Percentiles rank a stretch among this genome's conserved stretches.
Conservation (phyloP, 2,888 invertebrate genomes). For the Bembecia ichneumoniformis region DNA sequence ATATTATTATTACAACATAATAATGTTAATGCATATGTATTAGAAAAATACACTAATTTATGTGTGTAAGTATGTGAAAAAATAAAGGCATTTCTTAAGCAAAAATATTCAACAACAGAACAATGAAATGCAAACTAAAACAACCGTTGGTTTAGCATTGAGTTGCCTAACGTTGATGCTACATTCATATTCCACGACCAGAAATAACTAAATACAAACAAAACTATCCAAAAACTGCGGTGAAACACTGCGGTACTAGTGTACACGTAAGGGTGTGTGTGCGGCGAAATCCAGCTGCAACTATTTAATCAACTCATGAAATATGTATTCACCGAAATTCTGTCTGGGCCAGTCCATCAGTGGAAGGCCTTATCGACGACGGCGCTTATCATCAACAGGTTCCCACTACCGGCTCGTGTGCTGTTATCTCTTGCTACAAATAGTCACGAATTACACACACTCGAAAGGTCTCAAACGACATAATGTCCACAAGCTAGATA, state of each 20-base stretch:
- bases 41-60: no score
- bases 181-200: slow-evolving; percentile 2
- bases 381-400: slow-evolving; percentile 71
- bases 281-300: slow-evolving; percentile 52
- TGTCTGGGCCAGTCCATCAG: slow-evolving; percentile 62
- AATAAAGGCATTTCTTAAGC: no score
- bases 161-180: neutral
- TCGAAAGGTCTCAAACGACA: slow-evolving; percentile 26
- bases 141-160: neutral
- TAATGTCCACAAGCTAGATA: slow-evolving; percentile 11
- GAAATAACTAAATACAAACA: slow-evolving; percentile 2
- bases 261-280: neutral
- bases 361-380: slow-evolving; percentile 60
- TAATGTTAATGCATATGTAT: no score
- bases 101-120: neutral
- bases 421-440: slow-evolving; percentile 70
- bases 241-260: neutral
- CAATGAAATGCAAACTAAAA: neutral
- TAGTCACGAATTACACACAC: slow-evolving; percentile 33
- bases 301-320: slow-evolving; percentile 72
- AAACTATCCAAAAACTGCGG: neutral
- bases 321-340: slow-evolving; percentile 70
- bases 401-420: slow-evolving; percentile 56
- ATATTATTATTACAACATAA: no score
- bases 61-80: no score